phyloP scores from a whole-genome alignment of 2,888 invertebrate species.

The Belgica antarctica region DNA sequence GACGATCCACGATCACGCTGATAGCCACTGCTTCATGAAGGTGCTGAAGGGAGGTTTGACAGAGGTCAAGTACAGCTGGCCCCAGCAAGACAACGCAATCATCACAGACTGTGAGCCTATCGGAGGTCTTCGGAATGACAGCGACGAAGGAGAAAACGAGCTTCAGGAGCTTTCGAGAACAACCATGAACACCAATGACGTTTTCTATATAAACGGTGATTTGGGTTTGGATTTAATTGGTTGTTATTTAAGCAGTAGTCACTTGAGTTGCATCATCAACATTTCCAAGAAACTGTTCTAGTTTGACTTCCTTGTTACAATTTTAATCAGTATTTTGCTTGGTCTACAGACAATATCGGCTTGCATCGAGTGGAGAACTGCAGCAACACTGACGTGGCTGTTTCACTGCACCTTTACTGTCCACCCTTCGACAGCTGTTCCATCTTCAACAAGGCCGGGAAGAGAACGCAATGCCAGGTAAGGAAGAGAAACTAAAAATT shows the following conservation, averaged over 20 bases:
- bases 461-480: conserved; percentile 60
- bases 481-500: background rate
- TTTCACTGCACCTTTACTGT: conserved; percentile 92
- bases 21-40: conserved; percentile 98
- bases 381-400: conserved; percentile 81
- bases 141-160: conserved; percentile 50
- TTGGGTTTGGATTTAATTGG: conserved; percentile 34
- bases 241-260: background rate
- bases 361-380: conserved; percentile 94
- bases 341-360: conserved; percentile 77
- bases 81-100: conserved; percentile 42
- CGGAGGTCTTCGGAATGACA: conserved; percentile 46
- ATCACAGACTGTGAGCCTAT: conserved; percentile 45
- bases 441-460: conserved; percentile 87
- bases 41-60: conserved; percentile 76
- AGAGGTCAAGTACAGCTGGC: conserved; percentile 64
- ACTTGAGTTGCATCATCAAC: too few relatives aligned
- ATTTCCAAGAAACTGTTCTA: too few relatives aligned
- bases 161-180: conserved; percentile 68
- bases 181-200: conserved; percentile 69
- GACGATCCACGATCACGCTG: conserved; percentile 93
- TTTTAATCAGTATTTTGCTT: background rate
- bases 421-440: conserved; percentile 88
- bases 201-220: conserved; percentile 92
- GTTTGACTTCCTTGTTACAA: too few relatives aligned